phyloP scores from a whole-genome alignment of 2,797 vertebrate genomes.

The Lophotriccus pileatus region DNA sequence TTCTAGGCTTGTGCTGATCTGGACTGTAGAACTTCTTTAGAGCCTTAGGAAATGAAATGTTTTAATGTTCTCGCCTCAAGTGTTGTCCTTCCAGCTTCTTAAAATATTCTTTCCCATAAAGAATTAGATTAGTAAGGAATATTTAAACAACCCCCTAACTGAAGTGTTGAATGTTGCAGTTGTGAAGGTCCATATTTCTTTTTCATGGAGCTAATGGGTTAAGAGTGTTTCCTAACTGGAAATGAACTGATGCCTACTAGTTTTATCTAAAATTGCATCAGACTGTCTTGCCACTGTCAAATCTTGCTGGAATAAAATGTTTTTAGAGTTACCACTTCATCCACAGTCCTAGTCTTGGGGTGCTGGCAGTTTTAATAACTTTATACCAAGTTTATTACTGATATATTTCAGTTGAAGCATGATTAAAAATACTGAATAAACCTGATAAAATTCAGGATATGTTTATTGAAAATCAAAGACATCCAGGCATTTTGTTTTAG shows the following conservation, averaged over 20 bases:
- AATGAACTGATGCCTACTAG: not conserved
- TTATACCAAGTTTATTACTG: not conserved
- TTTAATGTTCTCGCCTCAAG: not conserved
- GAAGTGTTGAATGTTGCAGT: accelerated
- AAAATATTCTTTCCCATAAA: not conserved
- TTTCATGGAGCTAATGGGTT: not conserved
- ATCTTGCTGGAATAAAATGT: not conserved
- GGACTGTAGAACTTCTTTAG: not conserved
- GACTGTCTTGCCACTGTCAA: not conserved
- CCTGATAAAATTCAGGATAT: not conserved
- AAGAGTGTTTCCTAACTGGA: not conserved
- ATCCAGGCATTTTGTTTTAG: not conserved
- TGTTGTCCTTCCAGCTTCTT: not conserved
- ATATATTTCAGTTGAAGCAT: not conserved
- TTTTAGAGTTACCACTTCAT: not conserved
- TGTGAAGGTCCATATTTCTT: not conserved
- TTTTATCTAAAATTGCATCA: not conserved
- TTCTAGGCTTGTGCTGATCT: not conserved
- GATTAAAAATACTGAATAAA: not conserved
- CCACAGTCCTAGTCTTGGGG: not conserved
- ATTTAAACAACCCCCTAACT: not conserved
- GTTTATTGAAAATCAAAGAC: not conserved
- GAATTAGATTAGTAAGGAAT: not conserved
- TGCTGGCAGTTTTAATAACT: not conserved
- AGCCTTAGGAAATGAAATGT: not conserved